Evolutionary conservation across 2,888 invertebrate genomes (phyloP), one percentile per base, ranked within the genome.

Genomic region (Acanthosepion lycidas): DNA sequence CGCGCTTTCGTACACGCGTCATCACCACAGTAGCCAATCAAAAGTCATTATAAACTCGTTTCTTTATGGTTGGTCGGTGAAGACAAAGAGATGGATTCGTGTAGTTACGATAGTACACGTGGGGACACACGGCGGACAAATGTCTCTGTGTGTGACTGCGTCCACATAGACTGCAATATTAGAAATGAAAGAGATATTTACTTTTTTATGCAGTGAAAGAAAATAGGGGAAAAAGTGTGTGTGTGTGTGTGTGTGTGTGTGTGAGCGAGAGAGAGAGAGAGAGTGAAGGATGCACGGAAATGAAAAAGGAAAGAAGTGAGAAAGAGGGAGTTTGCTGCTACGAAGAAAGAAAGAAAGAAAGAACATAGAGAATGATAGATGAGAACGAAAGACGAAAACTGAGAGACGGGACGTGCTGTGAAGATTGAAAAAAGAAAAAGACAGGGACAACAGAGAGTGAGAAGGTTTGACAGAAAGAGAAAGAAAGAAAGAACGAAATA

Each of bases 221-320:
- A 9, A 9, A 12, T 18, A 78, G 18, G 2, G 2, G 64, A 64
- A 8, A 64, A 26, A 64, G n/a, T n/a, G n/a, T n/a, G n/a, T n/a
- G n/a, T n/a, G n/a, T n/a, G n/a, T n/a, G n/a, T n/a, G n/a, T n/a
- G n/a, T n/a, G n/a, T n/a, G n/a, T n/a, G n/a, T n/a, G n/a, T n/a
- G n/a, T n/a, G n/a, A 64, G 9, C n/a, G n/a, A 78, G 23, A 59
- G 59, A n/a, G 9, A n/a, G 9, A n/a, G 9, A n/a, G 9, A 4
- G 28, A 8, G 18, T 3, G 9, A 2, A n/a, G 28, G 8, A 78
- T 2, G 28, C 1, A n/a, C 0, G 3, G n/a, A 12, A 8, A 12
- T 8, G 8, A 6, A n/a, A 2, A 0, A n/a, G 28, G n/a, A n/a
- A 78, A n/a, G 8, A n/a, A 78, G 6, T 2, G 28, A n/a, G 28